These are phyloP conservation scores for Meta bourneti DNA, from an alignment of 2,888 invertebrate genomes.

Conservation along the genomic window DNA sequence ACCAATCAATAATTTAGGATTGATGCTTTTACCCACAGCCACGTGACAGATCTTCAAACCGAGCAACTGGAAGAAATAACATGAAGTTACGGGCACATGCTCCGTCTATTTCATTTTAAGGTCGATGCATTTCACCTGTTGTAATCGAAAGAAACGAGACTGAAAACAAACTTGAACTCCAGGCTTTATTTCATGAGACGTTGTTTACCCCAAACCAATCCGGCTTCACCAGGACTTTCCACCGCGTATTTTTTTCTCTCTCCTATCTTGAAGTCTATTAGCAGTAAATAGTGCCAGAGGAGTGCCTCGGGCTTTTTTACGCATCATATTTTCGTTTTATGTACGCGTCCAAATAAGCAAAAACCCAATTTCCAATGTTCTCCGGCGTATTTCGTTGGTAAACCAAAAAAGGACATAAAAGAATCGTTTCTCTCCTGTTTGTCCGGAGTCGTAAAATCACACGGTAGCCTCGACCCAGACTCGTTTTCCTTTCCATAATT, in stretches of 20 bases:
- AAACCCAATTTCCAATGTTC: neutral
- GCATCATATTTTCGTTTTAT: neutral
- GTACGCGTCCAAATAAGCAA: neutral
- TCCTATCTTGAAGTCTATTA: neutral
- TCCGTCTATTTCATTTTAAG: no score
- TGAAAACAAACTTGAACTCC: neutral
- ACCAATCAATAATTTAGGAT: no score
- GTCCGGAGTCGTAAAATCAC: slow-evolving; percentile 5
- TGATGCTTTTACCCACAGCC: no score
- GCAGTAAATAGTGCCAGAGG: neutral
- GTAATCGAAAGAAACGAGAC: neutral
- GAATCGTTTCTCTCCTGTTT: neutral
- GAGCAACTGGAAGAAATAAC: no score
- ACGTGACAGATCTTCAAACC: no score
- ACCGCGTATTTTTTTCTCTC: neutral
- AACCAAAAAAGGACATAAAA: neutral
- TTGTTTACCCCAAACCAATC: neutral
- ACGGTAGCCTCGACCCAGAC: neutral
- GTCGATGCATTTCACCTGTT: no score
- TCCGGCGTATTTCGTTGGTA: neutral
- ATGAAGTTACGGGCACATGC: no score
- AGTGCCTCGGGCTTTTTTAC: neutral
- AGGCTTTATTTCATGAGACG: neutral
- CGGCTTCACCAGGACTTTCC: no score
- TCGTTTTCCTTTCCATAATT: slow-evolving; percentile 7